These are phyloP conservation scores for Polypterus bichir DNA, from an alignment of 2,113 vertebrate genomes.

Conservation along the genomic window DNA sequence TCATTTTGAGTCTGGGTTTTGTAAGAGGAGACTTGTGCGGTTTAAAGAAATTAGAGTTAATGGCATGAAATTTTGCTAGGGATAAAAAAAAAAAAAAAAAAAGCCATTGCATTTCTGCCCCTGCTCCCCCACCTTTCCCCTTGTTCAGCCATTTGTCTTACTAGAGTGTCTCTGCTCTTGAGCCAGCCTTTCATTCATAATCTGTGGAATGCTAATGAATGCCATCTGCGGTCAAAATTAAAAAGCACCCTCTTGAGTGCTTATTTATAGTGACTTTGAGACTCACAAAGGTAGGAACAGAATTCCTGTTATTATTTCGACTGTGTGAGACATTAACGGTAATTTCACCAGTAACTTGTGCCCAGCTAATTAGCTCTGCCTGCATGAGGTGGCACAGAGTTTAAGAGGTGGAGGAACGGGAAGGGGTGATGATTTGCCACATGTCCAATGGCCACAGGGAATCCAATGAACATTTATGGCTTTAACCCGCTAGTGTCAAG, in stretches of 20 bases:
- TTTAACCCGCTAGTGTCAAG: no score
- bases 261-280: constrained; percentile 2
- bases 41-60: neutral
- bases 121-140: constrained; percentile 7
- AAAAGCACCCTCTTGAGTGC: constrained; percentile 24
- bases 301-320: neutral
- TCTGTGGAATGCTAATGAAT: constrained; percentile 49
- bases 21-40: neutral
- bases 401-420: no score
- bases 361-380: neutral
- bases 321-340: neutral
- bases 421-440: no score
- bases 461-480: no score
- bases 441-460: no score
- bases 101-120: constrained; percentile 1
- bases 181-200: constrained; percentile 29
- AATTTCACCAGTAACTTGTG: neutral
- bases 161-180: constrained; percentile 37
- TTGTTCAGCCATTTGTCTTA: constrained; percentile 37
- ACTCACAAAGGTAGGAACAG: neutral
- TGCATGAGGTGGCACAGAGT: no score
- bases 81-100: constrained; percentile 18
- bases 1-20: neutral
- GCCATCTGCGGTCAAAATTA: constrained; percentile 40
- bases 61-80: constrained; percentile 19